Conservation (phyloP, 2,797 vertebrate species). For the Myotis findleyi region DNA sequence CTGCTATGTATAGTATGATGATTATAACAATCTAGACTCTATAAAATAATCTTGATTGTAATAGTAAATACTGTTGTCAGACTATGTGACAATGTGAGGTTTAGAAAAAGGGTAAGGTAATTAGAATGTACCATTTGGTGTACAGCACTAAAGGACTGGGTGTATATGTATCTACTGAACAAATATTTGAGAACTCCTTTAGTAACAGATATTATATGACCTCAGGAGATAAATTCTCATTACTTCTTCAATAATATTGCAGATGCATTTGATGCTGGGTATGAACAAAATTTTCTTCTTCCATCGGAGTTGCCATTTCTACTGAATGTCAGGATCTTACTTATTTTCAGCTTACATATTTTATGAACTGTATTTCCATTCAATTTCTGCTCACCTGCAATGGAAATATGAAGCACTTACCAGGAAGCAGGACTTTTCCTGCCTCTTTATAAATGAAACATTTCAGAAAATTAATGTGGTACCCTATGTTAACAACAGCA, state of each 20-base stretch:
- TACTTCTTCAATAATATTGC: slow-evolving; percentile 64
- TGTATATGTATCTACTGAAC: neutral
- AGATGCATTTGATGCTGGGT: slow-evolving; percentile 17
- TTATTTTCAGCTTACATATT: slow-evolving; percentile 71
- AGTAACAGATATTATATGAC: neutral
- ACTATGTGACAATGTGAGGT: neutral
- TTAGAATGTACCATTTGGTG: neutral
- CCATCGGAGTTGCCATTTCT: slow-evolving; percentile 64
- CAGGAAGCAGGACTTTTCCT: slow-evolving; percentile 36
- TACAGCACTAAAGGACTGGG: neutral
- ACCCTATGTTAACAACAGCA: slow-evolving; percentile 50
- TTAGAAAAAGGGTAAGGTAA: slow-evolving; percentile 37
- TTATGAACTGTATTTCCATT: slow-evolving; percentile 69
- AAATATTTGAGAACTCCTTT: slow-evolving; percentile 60
- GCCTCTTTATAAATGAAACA: slow-evolving; percentile 57
- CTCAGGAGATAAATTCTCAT: slow-evolving; percentile 66
- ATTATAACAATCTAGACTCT: neutral
- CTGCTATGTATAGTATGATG: neutral
- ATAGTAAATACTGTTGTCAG: neutral
- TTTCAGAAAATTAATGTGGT: slow-evolving; percentile 73
- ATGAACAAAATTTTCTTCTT: slow-evolving; percentile 60
- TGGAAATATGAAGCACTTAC: slow-evolving; percentile 57
- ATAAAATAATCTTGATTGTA: neutral
- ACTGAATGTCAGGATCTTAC: slow-evolving; percentile 65
- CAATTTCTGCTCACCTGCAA: slow-evolving; percentile 55